Base-by-base conservation (phyloP, 2,888 invertebrate genomes). In the Zootermopsis nevadensis region DNA sequence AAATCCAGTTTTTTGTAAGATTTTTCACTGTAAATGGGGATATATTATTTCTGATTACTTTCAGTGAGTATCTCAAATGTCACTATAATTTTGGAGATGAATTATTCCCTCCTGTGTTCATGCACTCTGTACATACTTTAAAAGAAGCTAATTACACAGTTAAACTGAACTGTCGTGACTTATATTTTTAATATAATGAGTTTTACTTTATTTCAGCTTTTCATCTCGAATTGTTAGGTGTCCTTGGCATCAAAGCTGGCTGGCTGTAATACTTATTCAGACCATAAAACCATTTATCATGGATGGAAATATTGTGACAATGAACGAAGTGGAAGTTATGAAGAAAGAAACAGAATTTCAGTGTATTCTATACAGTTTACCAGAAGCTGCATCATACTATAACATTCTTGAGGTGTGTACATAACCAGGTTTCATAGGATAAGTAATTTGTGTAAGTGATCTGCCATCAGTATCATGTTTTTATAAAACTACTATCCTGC, bases 341-440 rank as follows among this genome's bases (percentile, higher is more conserved):
- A 79, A 66, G 27, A 79, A 79, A 35, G 79, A 79, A 79, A 12
- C 79, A 33, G 79, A 79, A 79, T 66, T 79, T 15, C 79, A 79
- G 1, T 27, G 35, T 19, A 15, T 79, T 33, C 38, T 79, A 6
- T 8, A 33, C 35, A 79, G 60, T 35, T 66, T 79, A 66, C 79
- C 79, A n/a, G 24, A 66, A 38, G 35, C 33, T 66, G 15, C 53
- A n/a, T n/a, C 79, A 10, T 19, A n/a, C 19, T 24, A 4, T 60
- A 27, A 7, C 55, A 35, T 60, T 35, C 35, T 66, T 60, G 48
- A 79, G 79, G 79, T 79, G 66, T 48, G 48, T 48, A 48, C 19
- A 15, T 48, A 12, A 42, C 38, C 10, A 42, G 15, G 38, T 15
- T 42, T 42, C 38, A 42, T 42, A 42, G 8, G 4, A 6, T 42